phyloP scores from a whole-genome alignment of 2,888 invertebrate genomes.

The Phlogophora meticulosa region DNA sequence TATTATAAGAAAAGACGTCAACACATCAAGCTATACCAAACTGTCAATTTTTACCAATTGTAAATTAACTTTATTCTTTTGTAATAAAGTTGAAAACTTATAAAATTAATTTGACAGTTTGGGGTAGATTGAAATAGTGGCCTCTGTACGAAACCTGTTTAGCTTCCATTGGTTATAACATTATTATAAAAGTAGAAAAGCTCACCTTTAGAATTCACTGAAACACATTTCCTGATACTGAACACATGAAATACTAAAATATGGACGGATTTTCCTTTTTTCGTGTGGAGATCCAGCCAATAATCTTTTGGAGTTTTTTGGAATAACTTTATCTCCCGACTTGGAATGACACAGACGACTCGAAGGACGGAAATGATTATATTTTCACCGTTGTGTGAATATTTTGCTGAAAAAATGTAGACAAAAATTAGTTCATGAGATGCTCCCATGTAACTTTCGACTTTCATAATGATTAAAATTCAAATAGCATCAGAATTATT shows the following conservation, averaged over 20 bases:
- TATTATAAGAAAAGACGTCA: no score
- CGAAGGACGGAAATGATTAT: slow-evolving; percentile 65
- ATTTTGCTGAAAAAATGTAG: slow-evolving; percentile 64
- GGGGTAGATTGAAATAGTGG: no score
- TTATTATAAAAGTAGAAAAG: not conserved
- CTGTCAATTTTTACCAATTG: no score
- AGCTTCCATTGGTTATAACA: no score
- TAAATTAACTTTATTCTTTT: no score
- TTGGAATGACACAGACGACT: slow-evolving; percentile 66
- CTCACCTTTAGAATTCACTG: slow-evolving; percentile 61
- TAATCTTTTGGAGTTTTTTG: slow-evolving; percentile 62
- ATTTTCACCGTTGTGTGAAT: slow-evolving; percentile 67
- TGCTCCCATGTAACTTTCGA: not conserved
- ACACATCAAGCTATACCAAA: no score
- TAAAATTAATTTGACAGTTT: no score
- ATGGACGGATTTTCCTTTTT: slow-evolving; percentile 62
- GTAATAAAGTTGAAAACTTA: no score
- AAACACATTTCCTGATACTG: slow-evolving; percentile 65
- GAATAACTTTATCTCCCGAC: slow-evolving; percentile 54
- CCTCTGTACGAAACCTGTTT: no score
- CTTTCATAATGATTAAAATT: no score
- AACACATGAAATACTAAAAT: slow-evolving; percentile 70
- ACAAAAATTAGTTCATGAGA: not conserved
- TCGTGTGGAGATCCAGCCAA: slow-evolving; percentile 66
- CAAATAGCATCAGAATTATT: no score